Evolutionary conservation across 2,888 invertebrate species (phyloP).

Genomic region (Ceramica pisi): DNA sequence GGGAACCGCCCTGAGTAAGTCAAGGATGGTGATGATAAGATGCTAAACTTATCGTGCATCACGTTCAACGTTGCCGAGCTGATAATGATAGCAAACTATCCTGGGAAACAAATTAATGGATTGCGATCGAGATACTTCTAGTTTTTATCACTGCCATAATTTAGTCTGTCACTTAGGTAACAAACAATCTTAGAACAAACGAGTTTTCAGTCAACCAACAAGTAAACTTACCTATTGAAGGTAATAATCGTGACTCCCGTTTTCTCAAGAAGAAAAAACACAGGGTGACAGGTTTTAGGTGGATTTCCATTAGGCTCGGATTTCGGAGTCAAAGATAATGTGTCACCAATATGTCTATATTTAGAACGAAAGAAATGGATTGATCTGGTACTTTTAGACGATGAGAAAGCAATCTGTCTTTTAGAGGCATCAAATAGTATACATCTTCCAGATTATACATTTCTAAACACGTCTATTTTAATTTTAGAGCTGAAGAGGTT

Average conservation of each 20-base stretch:
- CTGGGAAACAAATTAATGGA: conserved; percentile 57
- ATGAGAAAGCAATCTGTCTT: conserved; percentile 33
- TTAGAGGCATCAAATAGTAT: not conserved
- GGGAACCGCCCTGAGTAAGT: conserved; percentile 83
- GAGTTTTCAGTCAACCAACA: conserved; percentile 1
- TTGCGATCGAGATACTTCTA: conserved; percentile 56
- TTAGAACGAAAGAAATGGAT: conserved; percentile 29
- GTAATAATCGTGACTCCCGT: not conserved
- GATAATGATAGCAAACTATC: conserved; percentile 56
- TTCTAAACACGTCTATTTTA: not conserved
- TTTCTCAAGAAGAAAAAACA: not conserved
- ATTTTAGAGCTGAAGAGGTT: not conserved
- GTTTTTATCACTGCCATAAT: conserved; percentile 21
- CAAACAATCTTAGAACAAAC: not conserved
- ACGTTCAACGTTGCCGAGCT: conserved; percentile 69
- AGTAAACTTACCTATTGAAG: not conserved
- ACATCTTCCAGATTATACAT: not conserved
- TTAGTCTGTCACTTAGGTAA: conserved; percentile 10
- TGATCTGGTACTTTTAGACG: conserved; percentile 18
- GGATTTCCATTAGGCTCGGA: conserved; percentile 8
- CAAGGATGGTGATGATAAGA: conserved; percentile 80
- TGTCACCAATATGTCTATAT: conserved; percentile 29
- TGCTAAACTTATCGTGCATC: conserved; percentile 82
- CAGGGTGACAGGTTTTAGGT: not conserved
- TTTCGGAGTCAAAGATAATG: conserved; percentile 12